phyloP scores from a whole-genome alignment of 2,888 invertebrate genomes.

The Thecophora atra region DNA sequence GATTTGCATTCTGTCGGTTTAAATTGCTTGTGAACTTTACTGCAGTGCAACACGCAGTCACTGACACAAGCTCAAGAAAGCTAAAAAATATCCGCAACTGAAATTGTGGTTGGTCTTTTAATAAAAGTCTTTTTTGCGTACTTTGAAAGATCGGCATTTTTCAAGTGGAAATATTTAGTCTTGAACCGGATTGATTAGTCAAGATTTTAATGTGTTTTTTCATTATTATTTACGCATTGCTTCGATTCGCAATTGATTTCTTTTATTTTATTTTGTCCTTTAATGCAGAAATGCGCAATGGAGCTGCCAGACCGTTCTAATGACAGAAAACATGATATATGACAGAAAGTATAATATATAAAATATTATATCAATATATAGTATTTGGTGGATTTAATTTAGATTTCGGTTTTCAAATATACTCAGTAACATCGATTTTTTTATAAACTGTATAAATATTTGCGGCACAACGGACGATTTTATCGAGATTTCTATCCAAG shows the following conservation, averaged over 20 bases:
- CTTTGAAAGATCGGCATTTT: not conserved
- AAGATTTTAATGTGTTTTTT: not conserved
- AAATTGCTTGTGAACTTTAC: slow-evolving; percentile 5
- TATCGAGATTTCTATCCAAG: too few relatives aligned
- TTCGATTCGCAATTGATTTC: slow-evolving; percentile 21
- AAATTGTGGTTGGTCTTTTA: too few relatives aligned
- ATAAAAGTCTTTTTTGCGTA: not conserved
- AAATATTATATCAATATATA: too few relatives aligned
- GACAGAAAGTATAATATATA: too few relatives aligned
- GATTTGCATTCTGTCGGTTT: slow-evolving; percentile 5
- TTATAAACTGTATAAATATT: too few relatives aligned
- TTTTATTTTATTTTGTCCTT: not conserved
- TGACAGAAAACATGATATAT: not conserved
- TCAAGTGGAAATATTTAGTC: not conserved
- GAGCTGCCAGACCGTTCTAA: slow-evolving; percentile 2
- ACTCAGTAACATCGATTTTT: too few relatives aligned
- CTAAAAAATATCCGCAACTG: not conserved
- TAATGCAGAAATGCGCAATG: not conserved
- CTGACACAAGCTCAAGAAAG: too few relatives aligned
- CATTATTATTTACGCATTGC: not conserved
- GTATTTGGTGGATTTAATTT: too few relatives aligned
- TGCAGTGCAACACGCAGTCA: not conserved
- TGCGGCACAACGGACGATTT: too few relatives aligned
- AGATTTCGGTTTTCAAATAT: too few relatives aligned
- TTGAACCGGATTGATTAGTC: not conserved